Evolutionary conservation across 2,113 vertebrate genomes (phyloP).

Genomic region (Brienomyrus longianalis): DNA sequence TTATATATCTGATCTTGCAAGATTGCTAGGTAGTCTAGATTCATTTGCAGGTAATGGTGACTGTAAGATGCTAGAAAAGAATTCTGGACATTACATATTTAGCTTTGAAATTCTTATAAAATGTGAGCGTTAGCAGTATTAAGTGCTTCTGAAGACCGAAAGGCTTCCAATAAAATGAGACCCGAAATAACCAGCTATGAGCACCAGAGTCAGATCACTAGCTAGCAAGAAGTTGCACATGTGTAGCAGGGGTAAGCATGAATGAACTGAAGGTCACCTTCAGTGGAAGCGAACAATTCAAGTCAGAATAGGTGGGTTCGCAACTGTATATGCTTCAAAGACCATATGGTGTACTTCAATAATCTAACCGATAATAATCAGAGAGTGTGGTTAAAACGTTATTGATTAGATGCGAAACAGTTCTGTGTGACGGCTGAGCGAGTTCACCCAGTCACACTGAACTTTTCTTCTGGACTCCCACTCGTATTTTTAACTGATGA

Average conservation of each 20-base stretch:
- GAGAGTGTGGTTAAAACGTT: neutral
- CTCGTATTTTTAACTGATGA: neutral
- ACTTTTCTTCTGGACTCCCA: neutral
- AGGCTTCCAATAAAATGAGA: neutral
- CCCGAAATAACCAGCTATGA: neutral
- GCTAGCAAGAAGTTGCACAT: conserved; percentile 40
- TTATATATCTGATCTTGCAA: neutral
- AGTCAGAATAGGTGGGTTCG: conserved; percentile 19
- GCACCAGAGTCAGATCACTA: neutral
- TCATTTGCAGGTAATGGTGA: neutral
- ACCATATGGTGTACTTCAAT: no score
- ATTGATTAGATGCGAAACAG: neutral
- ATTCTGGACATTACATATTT: neutral
- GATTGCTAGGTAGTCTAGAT: neutral
- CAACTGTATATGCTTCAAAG: neutral
- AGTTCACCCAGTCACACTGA: no score
- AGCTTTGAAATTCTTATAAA: neutral
- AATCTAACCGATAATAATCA: neutral
- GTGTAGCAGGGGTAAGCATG: conserved; percentile 37
- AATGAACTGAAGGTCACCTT: conserved; percentile 74
- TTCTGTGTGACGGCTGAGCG: neutral
- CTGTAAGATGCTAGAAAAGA: neutral
- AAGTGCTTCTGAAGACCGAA: neutral
- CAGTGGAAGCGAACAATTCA: conserved; percentile 53
- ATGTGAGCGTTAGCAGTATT: neutral